A percentile compares a stretch with the other conserved stretches of the same genome.
Conservation (phyloP, 2,113 vertebrate species). For the Morone chrysops region DNA sequence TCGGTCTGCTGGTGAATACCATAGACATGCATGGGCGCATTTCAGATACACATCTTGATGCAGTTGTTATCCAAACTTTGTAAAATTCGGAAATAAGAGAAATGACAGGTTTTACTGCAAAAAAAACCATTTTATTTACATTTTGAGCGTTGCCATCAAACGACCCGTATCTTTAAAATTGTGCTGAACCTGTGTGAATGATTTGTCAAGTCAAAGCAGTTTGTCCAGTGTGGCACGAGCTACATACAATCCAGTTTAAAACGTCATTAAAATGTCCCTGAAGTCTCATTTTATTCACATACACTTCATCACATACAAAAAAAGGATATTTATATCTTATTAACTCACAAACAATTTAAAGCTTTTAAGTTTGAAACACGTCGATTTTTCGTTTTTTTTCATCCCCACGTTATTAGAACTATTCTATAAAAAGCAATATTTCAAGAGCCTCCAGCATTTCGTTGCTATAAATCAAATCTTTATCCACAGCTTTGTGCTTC, state of each 20-base stretch:
- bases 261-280: slow-evolving; percentile 67
- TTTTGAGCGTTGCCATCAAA: slow-evolving; percentile 75
- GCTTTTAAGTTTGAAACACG: slow-evolving; percentile 74
- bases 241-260: slow-evolving; percentile 48
- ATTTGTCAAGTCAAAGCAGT: slow-evolving; percentile 66
- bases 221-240: slow-evolving; percentile 41
- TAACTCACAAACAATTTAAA: slow-evolving; percentile 83
- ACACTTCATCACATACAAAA: slow-evolving; percentile 76
- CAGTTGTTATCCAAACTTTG: neutral
- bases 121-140: slow-evolving; percentile 86
- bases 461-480: slow-evolving; percentile 71
- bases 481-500: slow-evolving; percentile 67
- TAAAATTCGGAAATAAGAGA: slow-evolving; percentile 26
- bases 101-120: slow-evolving; percentile 58
- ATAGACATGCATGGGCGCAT: too few species aligned
- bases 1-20: too few species aligned
- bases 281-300: slow-evolving; percentile 77
- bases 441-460: slow-evolving; percentile 85
- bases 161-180: slow-evolving; percentile 64
- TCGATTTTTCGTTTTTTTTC: slow-evolving; percentile 58
- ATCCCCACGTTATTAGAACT: slow-evolving; percentile 77
- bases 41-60: neutral
- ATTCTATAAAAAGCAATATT: slow-evolving; percentile 84
- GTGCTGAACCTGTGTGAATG: slow-evolving; percentile 49
- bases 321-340: slow-evolving; percentile 85